Conservation (phyloP, 2,888 invertebrate genomes). For the Drosophila greeni region DNA sequence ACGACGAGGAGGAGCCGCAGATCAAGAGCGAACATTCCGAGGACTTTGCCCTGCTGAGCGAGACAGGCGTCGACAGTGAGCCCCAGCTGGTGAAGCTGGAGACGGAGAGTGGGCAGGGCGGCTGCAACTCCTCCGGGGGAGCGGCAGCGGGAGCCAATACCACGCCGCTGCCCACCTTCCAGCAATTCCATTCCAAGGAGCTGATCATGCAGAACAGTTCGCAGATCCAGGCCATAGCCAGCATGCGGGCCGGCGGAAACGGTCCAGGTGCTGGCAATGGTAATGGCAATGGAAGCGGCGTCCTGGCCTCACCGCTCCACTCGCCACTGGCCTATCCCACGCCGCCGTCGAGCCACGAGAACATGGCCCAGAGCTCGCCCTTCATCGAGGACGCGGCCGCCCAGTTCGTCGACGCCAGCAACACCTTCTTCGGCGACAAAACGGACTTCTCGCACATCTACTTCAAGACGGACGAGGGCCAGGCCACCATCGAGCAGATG, state of each 20-base stretch:
- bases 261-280: constrained; percentile 15
- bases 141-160: constrained; percentile 71
- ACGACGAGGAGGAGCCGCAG: constrained; percentile 80
- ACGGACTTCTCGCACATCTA: constrained; percentile 73
- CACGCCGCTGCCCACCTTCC: constrained; percentile 90
- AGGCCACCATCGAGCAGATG: constrained; percentile 55
- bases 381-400: constrained; percentile 77
- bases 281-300: constrained; percentile 60
- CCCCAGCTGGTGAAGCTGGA: constrained; percentile 62
- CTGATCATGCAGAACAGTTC: constrained; percentile 78
- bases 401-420: constrained; percentile 75
- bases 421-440: constrained; percentile 78
- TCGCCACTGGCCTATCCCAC: constrained; percentile 90
- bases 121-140: constrained; percentile 23
- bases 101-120: constrained; percentile 38
- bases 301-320: constrained; percentile 83
- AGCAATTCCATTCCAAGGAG: constrained; percentile 85
- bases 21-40: constrained; percentile 73
- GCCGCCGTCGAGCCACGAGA: constrained; percentile 92
- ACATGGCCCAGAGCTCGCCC: constrained; percentile 79
- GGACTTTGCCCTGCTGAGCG: constrained; percentile 60
- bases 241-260: constrained; percentile 60
- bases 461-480: constrained; percentile 68
- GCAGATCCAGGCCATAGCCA: constrained; percentile 74
- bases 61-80: constrained; percentile 40